Evolutionary conservation across 2,888 invertebrate species (phyloP), one percentile per base, ranked within the genome.

Genomic region (Gisinianus flammeolus): DNA sequence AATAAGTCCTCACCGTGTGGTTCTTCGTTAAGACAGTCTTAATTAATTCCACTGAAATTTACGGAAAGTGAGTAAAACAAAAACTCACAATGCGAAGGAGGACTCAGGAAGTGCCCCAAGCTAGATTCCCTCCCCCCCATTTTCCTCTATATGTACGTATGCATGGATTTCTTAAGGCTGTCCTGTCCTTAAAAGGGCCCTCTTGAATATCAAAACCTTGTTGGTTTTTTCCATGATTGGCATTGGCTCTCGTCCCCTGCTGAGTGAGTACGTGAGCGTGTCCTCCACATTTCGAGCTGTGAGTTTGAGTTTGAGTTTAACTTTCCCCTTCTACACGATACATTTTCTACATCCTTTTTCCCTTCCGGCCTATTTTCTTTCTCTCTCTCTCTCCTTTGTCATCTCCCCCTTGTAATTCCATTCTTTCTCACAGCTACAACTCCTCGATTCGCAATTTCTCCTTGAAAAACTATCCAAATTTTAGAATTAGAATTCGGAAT

Each of bases 11-110:
- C 58, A 54, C 28, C 35, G 52, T 58, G 58, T 35, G 72, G 28
- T 76, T 58, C 73, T 67, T 80, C 76, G 78, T 80, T 78, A 80
- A 80, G 77, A 79, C 79, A 80, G 78, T 78, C 76, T 78, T 78
- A 80, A 80, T 80, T 80, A 80, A 80, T 80, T 80, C 79, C 72
- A 71, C 33, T 72, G 76, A 72, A 76, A 79, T 79, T 72, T 78
- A 69, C 58, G 67, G 69, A 74, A 78, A 74, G 58, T 62, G 26
- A 74, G 58, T 62, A 10, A 62, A 62, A 12, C 62, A 62, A n/a
- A n/a, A 44, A 44, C 44, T 44, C 44, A 19, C n/a, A n/a, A n/a
- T n/a, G n/a, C n/a, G n/a, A n/a, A n/a, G n/a, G n/a, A n/a, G n/a
- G n/a, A n/a, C n/a, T n/a, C n/a, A n/a, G n/a, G n/a, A n/a, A n/a